phyloP scores from a whole-genome alignment of 1,140 invertebrate species.

The Maconellicoccus hirsutus region DNA sequence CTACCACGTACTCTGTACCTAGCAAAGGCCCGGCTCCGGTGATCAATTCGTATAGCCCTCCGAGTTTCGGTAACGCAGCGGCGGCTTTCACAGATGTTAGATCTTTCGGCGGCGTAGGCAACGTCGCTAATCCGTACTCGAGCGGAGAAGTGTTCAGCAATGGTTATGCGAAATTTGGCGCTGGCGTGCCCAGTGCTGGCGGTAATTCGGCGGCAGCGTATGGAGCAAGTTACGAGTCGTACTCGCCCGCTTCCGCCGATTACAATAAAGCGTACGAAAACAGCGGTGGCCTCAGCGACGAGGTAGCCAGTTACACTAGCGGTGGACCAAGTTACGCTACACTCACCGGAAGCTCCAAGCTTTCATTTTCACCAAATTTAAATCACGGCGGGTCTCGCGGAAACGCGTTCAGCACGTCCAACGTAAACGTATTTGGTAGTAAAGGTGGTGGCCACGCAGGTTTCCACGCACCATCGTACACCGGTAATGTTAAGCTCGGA shows the following conservation, averaged over 20 bases:
- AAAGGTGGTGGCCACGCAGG: neutral
- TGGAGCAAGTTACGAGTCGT: neutral
- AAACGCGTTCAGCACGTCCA: conserved; percentile 2
- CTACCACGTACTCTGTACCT: neutral
- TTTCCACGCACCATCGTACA: conserved; percentile 4
- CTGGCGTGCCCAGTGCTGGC: no score
- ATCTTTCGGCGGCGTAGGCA: neutral
- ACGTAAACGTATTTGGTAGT: neutral
- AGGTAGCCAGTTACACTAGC: neutral
- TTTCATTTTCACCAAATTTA: no score
- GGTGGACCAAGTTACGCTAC: conserved; percentile 11
- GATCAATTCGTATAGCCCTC: neutral
- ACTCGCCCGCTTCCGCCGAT: neutral
- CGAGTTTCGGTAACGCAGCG: neutral
- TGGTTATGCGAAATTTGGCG: neutral
- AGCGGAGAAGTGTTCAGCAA: neutral
- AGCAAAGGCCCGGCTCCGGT: neutral
- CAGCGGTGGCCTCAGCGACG: conserved; percentile 2
- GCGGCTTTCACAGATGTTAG: neutral
- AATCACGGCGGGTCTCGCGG: neutral
- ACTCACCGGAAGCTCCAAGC: neutral
- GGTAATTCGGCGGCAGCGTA: neutral
- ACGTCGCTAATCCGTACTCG: neutral
- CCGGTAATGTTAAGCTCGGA: neutral
- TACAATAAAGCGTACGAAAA: conserved; percentile 12